Evolutionary conservation across 2,888 invertebrate genomes (phyloP), one percentile per base, ranked within the genome.

Genomic region (Drosophila barbarae): DNA sequence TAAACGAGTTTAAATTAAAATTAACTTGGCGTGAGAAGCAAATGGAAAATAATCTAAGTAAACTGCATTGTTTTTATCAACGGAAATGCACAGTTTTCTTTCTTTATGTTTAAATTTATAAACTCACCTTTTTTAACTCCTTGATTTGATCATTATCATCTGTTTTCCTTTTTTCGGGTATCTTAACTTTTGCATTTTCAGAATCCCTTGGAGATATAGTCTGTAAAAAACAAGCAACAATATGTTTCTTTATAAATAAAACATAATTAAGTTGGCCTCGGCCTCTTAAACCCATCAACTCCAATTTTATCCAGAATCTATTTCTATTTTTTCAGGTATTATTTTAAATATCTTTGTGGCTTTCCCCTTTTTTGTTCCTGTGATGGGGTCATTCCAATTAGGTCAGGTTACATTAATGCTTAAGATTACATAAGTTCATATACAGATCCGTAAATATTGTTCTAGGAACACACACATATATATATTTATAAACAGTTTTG

Each of bases 111-210:
- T 39, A 0, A 8, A 41, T 13, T 23, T 28, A 1, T 46, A 12
- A 30, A n/a, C 90, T 89, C 90, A 95, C 95, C 94, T 95, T 96
- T 91, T 96, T 96, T 84, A 95, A 92, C 90, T 95, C 95, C 89
- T 95, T 95, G 87, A 94, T 93, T 76, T 93, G 93, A 74, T 95
- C 95, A 3, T 92, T 92, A 82, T 95, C 95, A 85, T 95, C 95
- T 13, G 95, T 94, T 91, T 95, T 95, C 81, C 95, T 91, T 88
- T 96, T 96, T 87, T 95, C 95, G 54, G 94, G 93, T 75, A 92
- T 92, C 47, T 91, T 90, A 80, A 93, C 90, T 89, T 93, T 93
- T 77, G 91, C 91, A 87, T 93, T 93, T 86, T 93, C 94, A 83
- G 93, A 93, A 61, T 91, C 91, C 69, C 90, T 90, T 87, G 91